Evolutionary conservation across 2,888 invertebrate species (phyloP).

Genomic region (Leucozona laternaria): DNA sequence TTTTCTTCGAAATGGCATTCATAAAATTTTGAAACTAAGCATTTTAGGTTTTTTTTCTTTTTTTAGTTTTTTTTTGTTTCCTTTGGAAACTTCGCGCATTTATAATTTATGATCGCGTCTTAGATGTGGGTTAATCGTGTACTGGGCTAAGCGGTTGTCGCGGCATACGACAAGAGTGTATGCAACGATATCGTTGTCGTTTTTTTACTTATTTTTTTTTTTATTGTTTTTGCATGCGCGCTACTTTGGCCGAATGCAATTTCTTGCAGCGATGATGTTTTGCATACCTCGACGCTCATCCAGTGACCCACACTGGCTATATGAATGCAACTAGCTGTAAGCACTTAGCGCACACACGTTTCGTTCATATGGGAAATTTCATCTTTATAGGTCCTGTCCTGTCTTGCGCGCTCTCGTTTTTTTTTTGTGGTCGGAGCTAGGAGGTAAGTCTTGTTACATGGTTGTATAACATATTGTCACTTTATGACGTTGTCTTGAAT

Average conservation of each 20-base stretch:
- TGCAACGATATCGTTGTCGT: conserved; percentile 54
- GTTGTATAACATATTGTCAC: conserved; percentile 49
- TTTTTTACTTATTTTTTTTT: conserved; percentile 28
- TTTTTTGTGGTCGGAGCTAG: not conserved
- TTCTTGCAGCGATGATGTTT: conserved; percentile 60
- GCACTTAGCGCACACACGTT: not conserved
- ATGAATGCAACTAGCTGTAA: conserved; percentile 14
- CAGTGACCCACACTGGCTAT: conserved; percentile 66
- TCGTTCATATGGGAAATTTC: conserved; percentile 54
- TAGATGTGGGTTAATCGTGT: conserved; percentile 84
- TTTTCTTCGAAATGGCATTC: conserved; percentile 47
- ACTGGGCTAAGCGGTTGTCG: conserved; percentile 80
- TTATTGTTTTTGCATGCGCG: conserved; percentile 50
- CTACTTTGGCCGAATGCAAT: conserved; percentile 47
- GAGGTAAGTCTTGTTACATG: conserved; percentile 30
- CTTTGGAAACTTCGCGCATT: conserved; percentile 49
- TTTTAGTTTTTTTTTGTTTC: conserved; percentile 30
- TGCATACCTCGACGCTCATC: conserved; percentile 71
- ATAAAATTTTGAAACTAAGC: conserved; percentile 65
- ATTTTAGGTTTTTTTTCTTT: conserved; percentile 36
- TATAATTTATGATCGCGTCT: conserved; percentile 84
- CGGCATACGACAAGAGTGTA: conserved; percentile 44
- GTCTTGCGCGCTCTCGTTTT: conserved; percentile 29
- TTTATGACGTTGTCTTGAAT: conserved; percentile 53
- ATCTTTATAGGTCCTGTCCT: conserved; percentile 44